phyloP scores from a whole-genome alignment of 35 echinoderm and acorn worm genomes.

The Ophiothrix spiculata region DNA sequence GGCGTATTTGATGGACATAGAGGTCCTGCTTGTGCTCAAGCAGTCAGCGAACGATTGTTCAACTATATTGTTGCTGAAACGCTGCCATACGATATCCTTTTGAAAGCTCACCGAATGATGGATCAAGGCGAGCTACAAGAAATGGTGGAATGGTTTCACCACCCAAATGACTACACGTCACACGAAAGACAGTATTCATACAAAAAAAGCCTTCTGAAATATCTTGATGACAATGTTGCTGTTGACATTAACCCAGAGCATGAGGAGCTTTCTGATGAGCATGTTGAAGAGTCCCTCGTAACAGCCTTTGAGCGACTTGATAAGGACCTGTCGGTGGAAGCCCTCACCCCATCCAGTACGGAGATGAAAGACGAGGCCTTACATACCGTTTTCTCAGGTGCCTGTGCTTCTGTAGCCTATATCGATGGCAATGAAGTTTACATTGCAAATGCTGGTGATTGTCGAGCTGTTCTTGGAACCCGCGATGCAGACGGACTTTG shows the following conservation, averaged over 20 bases:
- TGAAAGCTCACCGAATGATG: slow-evolving; percentile 43
- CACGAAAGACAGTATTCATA: slow-evolving; percentile 38
- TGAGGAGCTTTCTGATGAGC: too few relatives aligned
- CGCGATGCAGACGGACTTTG: slow-evolving; percentile 43
- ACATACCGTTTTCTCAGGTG: slow-evolving; percentile 63
- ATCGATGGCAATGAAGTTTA: slow-evolving; percentile 70
- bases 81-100: slow-evolving; percentile 57
- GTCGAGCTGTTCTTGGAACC: slow-evolving; percentile 73
- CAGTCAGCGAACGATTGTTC: slow-evolving; percentile 80
- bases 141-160: slow-evolving; percentile 63
- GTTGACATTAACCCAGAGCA: slow-evolving; percentile 63
- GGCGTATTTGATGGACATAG: slow-evolving; percentile 95
- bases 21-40: slow-evolving; percentile 95
- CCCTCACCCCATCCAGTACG: slow-evolving; percentile 21
- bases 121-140: slow-evolving; percentile 34
- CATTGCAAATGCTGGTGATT: slow-evolving; percentile 90
- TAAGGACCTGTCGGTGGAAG: slow-evolving; percentile 81
- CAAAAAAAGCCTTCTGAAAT: slow-evolving; percentile 62
- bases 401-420: slow-evolving; percentile 87
- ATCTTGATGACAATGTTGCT: slow-evolving; percentile 68
- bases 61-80: slow-evolving; percentile 87
- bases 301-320: slow-evolving; percentile 91
- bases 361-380: slow-evolving; percentile 61
- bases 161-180: slow-evolving; percentile 49
- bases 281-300: slow-evolving; percentile 46